These are phyloP conservation scores for Sternotherus odoratus DNA, from an alignment of 2,797 vertebrate genomes.

Conservation along the genomic window DNA sequence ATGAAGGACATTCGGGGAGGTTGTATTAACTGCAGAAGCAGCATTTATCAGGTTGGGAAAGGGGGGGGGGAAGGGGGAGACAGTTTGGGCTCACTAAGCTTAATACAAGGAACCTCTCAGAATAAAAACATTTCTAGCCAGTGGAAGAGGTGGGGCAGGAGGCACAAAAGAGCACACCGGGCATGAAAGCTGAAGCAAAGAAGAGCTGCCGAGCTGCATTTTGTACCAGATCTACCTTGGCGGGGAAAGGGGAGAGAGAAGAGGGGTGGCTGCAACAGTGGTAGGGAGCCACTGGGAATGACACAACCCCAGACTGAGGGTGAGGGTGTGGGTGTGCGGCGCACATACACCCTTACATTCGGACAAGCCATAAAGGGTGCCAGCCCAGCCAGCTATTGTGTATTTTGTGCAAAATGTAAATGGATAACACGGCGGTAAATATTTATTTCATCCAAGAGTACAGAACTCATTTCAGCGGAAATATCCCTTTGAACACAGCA, in stretches of 20 bases:
- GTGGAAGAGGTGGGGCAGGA: not conserved
- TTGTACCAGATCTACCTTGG: not conserved
- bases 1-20: constrained; percentile 74
- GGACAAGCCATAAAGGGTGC: not conserved
- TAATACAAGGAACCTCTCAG: not conserved
- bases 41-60: constrained; percentile 42
- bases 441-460: not conserved
- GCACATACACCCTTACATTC: not conserved
- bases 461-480: not conserved
- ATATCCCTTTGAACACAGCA: constrained; percentile 15
- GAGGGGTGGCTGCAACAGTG: not conserved
- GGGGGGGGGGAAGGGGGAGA: constrained; percentile 28
- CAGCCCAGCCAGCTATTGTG: accelerated
- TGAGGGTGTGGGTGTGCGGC: not conserved
- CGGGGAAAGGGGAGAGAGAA: not conserved
- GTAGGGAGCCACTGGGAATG: not conserved
- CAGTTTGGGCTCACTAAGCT: not conserved
- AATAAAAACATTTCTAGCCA: not conserved
- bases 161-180: not conserved
- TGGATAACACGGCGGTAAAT: not conserved
- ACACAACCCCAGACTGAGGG: not conserved
- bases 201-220: not conserved
- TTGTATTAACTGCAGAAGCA: constrained; percentile 47
- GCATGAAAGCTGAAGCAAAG: not conserved
- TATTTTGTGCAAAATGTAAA: not conserved